Evolutionary conservation across 30 jellyfish, hydroid and myxozoan genomes (phyloP).

Genomic region (Phacellophora camtschatica): DNA sequence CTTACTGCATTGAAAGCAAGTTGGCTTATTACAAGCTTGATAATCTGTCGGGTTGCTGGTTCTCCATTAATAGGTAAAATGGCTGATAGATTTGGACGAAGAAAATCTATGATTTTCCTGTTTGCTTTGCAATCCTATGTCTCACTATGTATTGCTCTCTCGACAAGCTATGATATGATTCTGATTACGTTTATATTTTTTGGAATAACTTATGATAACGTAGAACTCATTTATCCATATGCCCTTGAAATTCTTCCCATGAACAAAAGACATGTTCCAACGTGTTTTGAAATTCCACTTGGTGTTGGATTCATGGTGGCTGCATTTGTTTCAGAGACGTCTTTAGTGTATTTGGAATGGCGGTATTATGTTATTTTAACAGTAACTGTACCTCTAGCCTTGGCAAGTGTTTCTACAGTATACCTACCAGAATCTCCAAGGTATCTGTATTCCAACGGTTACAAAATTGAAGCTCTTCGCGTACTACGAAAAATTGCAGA

Average conservation of each 20-base stretch:
- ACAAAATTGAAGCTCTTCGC: no score
- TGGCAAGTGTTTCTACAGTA: no score
- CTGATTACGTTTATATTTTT: not conserved
- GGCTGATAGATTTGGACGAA: slow-evolving; percentile 12
- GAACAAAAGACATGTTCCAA: not conserved
- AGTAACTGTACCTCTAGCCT: no score
- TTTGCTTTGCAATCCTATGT: not conserved
- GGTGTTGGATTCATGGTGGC: not conserved
- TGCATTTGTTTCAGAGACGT: not conserved
- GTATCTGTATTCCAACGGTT: no score
- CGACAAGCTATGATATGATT: not conserved
- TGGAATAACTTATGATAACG: not conserved
- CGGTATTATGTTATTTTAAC: no score
- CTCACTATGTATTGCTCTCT: not conserved
- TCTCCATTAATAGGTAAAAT: not conserved
- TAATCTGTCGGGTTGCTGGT: not conserved
- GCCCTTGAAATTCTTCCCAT: slow-evolving; percentile 5
- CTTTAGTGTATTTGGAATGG: not conserved
- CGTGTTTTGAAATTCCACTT: not conserved
- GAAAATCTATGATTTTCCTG: not conserved
- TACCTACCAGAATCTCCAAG: no score
- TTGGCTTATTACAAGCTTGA: not conserved
- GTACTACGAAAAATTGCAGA: no score
- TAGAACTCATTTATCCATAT: not conserved
- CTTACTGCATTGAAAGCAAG: not conserved